These are phyloP conservation scores for Rhagonycha lutea DNA, from an alignment of 2,888 invertebrate genomes.

Conservation along the genomic window DNA sequence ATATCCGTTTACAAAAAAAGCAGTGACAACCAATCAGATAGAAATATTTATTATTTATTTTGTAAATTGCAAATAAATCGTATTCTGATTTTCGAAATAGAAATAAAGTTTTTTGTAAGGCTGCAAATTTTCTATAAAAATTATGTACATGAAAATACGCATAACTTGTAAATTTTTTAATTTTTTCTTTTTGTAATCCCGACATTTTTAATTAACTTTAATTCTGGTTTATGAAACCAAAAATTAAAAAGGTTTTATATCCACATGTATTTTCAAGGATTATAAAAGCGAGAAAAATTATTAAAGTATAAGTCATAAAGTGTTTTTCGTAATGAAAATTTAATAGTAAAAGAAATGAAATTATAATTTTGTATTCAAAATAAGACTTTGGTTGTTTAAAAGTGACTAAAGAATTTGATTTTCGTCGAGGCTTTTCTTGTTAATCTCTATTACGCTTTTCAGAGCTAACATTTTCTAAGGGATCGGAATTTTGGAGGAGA, in stretches of 20 bases:
- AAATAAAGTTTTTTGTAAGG: too few relatives aligned
- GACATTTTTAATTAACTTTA: neutral
- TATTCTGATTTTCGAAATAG: too few relatives aligned
- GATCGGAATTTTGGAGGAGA: conserved; percentile 23
- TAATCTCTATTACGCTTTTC: conserved; percentile 1
- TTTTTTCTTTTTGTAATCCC: neutral
- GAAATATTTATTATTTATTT: neutral
- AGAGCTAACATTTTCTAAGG: conserved; percentile 1
- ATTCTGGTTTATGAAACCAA: neutral
- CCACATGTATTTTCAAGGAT: neutral
- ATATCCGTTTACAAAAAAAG: neutral
- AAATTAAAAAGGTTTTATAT: neutral
- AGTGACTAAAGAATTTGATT: neutral
- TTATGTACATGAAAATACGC: too few relatives aligned
- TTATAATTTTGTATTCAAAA: too few relatives aligned
- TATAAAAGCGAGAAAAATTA: neutral
- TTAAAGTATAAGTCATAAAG: neutral
- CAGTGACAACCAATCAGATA: neutral
- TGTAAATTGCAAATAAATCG: neutral
- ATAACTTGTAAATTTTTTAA: neutral
- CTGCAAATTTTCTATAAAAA: too few relatives aligned
- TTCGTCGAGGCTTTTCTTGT: neutral
- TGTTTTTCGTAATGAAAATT: neutral
- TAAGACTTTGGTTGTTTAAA: neutral
- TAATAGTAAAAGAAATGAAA: neutral